These are phyloP conservation scores for Pseudopipra pipra DNA, from an alignment of 2,113 vertebrate genomes.

Conservation along the genomic window DNA sequence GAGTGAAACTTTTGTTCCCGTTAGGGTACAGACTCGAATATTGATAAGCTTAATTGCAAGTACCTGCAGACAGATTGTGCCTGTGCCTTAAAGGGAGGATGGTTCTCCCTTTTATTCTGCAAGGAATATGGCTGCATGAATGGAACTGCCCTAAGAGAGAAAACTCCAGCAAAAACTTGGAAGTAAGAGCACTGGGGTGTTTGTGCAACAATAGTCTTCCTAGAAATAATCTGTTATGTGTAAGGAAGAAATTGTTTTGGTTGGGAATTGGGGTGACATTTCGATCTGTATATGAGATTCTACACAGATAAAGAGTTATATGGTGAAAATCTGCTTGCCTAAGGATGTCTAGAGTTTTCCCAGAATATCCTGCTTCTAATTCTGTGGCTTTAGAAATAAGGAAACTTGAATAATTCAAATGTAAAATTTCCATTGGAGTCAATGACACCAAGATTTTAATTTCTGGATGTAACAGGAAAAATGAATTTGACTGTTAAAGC, in stretches of 20 bases:
- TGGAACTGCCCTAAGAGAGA: background rate
- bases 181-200: background rate
- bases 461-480: background rate
- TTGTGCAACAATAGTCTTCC: background rate
- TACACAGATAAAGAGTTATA: background rate
- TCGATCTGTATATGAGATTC: background rate
- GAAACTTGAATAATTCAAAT: background rate
- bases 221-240: background rate
- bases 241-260: background rate
- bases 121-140: background rate
- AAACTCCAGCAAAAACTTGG: background rate
- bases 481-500: background rate
- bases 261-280: background rate
- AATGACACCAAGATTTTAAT: background rate
- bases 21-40: background rate
- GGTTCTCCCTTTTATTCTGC: background rate
- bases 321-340: background rate
- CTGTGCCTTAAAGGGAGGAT: background rate
- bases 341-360: background rate
- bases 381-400: background rate
- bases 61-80: background rate
- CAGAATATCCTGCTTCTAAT: background rate
- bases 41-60: background rate
- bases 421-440: background rate
- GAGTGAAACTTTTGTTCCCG: background rate